A percentile compares a stretch with the other conserved stretches of the same genome.
Conservation (phyloP, 2,113 vertebrate species). For the Notiomystis cincta region DNA sequence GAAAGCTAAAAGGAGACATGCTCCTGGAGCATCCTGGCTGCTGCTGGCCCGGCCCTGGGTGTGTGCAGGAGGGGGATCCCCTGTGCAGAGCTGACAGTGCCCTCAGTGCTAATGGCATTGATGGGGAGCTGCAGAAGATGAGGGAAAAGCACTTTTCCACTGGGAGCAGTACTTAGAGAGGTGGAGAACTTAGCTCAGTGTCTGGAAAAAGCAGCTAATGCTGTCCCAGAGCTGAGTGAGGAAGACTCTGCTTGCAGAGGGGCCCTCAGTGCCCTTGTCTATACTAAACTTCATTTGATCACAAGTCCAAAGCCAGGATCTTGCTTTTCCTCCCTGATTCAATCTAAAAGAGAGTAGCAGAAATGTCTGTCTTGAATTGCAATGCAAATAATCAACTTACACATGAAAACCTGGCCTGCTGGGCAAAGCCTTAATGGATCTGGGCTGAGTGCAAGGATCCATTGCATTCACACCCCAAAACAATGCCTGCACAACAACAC, state of each 20-base stretch:
- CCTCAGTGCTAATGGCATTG: background rate
- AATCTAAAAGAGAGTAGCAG: background rate
- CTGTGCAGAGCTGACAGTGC: background rate
- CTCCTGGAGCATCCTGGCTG: background rate
- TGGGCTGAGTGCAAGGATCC: background rate
- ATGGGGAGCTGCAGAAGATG: background rate
- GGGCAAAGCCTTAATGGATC: background rate
- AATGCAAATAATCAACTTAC: background rate
- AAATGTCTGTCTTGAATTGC: background rate
- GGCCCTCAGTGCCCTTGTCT: no score
- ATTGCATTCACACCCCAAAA: background rate
- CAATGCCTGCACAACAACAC: background rate
- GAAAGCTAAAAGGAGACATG: background rate
- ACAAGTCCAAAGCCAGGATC: background rate
- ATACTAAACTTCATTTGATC: background rate
- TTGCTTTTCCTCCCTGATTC: background rate
- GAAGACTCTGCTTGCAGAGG: background rate
- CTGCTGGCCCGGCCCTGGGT: background rate
- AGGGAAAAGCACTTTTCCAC: background rate
- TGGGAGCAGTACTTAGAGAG: background rate
- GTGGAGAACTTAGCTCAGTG: background rate
- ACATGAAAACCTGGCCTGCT: background rate
- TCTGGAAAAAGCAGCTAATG: background rate
- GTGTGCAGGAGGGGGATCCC: background rate
- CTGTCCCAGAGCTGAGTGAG: background rate